Evolutionary conservation across 2,888 invertebrate genomes (phyloP).

Genomic region (Agonopterix alstromeriana): DNA sequence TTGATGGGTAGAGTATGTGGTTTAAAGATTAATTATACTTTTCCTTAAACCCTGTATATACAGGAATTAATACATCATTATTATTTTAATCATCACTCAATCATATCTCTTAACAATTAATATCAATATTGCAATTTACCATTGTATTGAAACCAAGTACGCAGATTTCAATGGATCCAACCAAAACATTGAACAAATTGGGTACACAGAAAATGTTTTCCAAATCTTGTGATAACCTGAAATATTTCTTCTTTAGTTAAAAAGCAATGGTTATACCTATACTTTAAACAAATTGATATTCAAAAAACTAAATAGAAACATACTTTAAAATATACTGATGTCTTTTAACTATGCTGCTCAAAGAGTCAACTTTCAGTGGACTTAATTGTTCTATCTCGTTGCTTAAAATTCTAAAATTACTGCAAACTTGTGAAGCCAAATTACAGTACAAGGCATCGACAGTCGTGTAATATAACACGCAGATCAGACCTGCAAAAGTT

Average conservation of each 20-base stretch:
- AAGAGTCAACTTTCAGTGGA: constrained; percentile 13
- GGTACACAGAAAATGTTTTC: constrained; percentile 54
- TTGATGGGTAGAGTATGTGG: too few relatives aligned
- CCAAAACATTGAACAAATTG: constrained; percentile 53
- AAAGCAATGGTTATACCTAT: neutral
- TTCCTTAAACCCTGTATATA: constrained; percentile 19
- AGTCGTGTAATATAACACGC: constrained; percentile 43
- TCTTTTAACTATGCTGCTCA: constrained; percentile 36
- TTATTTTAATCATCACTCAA: too few relatives aligned
- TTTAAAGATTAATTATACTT: too few relatives aligned
- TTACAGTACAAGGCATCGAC: constrained; percentile 50
- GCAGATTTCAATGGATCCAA: constrained; percentile 59
- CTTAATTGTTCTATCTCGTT: constrained; percentile 32
- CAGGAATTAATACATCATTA: too few relatives aligned
- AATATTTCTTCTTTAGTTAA: constrained; percentile 16
- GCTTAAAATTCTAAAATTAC: constrained; percentile 42
- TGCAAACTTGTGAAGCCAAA: constrained; percentile 51
- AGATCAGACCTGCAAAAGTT: constrained; percentile 39
- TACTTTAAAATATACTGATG: constrained; percentile 57
- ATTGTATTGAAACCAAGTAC: constrained; percentile 59
- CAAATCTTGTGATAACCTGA: constrained; percentile 50
- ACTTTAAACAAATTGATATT: too few relatives aligned
- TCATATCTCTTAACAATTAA: neutral
- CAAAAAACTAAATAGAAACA: constrained; percentile 13
- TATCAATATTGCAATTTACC: constrained; percentile 24